A percentile compares a stretch with the other conserved stretches of the same genome.
Evolutionary conservation across 2,888 invertebrate species (phyloP).

Genomic region (Coelopa pilipes): DNA sequence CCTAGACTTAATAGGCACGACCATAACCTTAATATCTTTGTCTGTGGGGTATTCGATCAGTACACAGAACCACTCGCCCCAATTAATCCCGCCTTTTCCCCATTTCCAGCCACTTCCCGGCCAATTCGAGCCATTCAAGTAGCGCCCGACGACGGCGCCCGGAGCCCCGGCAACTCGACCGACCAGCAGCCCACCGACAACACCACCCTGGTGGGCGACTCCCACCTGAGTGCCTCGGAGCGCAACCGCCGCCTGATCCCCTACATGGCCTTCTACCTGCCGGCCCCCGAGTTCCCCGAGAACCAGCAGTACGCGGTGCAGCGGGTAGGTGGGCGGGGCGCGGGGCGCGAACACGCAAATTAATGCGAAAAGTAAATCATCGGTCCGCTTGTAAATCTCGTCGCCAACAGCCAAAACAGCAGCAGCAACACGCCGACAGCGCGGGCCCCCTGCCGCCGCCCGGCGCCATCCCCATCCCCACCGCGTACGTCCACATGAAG

Average conservation of each 20-base stretch:
- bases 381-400: not conserved
- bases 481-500: conserved; percentile 59
- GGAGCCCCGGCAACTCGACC: no score
- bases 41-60: no score
- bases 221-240: conserved; percentile 66
- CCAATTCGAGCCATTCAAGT: conserved; percentile 13
- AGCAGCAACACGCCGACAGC: conserved; percentile 34
- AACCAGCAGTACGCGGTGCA: conserved; percentile 60
- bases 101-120: conserved; percentile 23
- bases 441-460: conserved; percentile 52
- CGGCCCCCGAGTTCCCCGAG: conserved; percentile 71
- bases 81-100: conserved; percentile 18
- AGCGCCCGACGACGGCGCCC: not conserved
- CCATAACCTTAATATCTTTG: no score
- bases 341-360: not conserved
- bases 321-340: conserved; percentile 43
- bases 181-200: conserved; percentile 25
- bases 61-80: no score
- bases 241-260: conserved; percentile 82
- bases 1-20: no score
- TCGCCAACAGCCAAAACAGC: not conserved
- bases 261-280: conserved; percentile 82
- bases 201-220: conserved; percentile 48
- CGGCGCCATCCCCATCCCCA: conserved; percentile 56
- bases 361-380: not conserved